A percentile compares a stretch with the other conserved stretches of the same genome.
Conservation (phyloP, 2,888 invertebrate genomes). For the Chironomus tentans region DNA sequence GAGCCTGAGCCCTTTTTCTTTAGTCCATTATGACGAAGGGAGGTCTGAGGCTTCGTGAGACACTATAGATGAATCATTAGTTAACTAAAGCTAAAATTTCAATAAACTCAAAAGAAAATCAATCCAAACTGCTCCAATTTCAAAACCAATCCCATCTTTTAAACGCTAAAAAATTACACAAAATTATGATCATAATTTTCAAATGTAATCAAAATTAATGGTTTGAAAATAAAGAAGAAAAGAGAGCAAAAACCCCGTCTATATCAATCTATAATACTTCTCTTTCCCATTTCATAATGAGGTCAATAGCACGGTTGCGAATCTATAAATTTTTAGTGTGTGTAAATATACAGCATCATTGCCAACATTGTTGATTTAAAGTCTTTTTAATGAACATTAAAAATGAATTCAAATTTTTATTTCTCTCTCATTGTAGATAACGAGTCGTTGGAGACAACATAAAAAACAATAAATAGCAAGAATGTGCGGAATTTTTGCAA, state of each 20-base stretch:
- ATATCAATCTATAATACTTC: not conserved
- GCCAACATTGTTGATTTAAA: not conserved
- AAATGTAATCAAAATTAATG: not conserved
- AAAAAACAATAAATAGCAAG: conserved; percentile 19
- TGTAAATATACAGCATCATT: not conserved
- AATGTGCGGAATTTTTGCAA: conserved; percentile 42
- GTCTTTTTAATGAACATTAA: not conserved
- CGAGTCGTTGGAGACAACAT: no score
- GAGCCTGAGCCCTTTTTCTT: no score
- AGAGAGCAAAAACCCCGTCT: not conserved
- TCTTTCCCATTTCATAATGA: not conserved
- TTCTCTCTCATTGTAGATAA: not conserved
- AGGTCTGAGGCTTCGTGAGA: no score
- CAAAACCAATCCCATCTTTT: no score
- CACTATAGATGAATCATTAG: no score
- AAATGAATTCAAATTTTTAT: not conserved
- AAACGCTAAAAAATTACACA: not conserved
- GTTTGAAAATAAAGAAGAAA: not conserved
- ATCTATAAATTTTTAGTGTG: not conserved
- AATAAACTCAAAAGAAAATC: no score
- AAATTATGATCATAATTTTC: not conserved
- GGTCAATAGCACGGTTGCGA: not conserved
- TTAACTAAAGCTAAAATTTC: no score
- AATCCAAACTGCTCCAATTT: no score
- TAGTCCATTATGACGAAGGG: no score